phyloP scores from a whole-genome alignment of 2,888 invertebrate genomes.

The Papilio gigon region DNA sequence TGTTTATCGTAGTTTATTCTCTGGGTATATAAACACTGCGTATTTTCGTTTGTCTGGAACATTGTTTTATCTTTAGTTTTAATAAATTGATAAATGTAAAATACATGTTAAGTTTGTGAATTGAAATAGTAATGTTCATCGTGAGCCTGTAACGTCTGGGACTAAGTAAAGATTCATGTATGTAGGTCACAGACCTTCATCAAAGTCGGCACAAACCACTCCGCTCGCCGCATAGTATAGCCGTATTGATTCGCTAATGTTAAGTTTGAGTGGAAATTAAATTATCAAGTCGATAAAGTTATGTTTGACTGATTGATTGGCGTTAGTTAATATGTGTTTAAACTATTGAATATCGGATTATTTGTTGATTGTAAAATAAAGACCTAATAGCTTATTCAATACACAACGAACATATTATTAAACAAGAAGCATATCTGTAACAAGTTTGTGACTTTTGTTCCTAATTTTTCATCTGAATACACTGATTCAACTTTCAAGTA shows the following conservation, averaged over 20 bases:
- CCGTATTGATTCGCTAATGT: constrained; percentile 24
- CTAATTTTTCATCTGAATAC: too few relatives aligned
- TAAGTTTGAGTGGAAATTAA: constrained; percentile 16
- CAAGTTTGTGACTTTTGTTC: too few relatives aligned
- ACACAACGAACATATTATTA: too few relatives aligned
- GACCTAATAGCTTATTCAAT: not conserved
- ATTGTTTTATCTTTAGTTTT: too few relatives aligned
- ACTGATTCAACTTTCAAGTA: too few relatives aligned
- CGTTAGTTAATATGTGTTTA: constrained; percentile 1
- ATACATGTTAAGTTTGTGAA: not conserved
- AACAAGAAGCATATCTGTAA: too few relatives aligned
- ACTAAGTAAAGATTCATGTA: constrained; percentile 29
- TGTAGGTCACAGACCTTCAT: constrained; percentile 31
- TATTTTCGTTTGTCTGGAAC: not conserved
- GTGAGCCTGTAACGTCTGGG: constrained; percentile 7
- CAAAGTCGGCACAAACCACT: constrained; percentile 28
- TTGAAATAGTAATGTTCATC: not conserved
- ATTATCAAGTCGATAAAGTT: constrained; percentile 19
- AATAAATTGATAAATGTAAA: not conserved
- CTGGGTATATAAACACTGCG: too few relatives aligned
- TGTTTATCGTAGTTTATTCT: too few relatives aligned
- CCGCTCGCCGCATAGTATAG: constrained; percentile 10
- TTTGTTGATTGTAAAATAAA: not conserved
- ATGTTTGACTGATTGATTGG: constrained; percentile 9
- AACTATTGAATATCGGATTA: not conserved